These are phyloP conservation scores for Zophobas atratus DNA, from an alignment of 1,140 invertebrate species.

Conservation along the genomic window DNA sequence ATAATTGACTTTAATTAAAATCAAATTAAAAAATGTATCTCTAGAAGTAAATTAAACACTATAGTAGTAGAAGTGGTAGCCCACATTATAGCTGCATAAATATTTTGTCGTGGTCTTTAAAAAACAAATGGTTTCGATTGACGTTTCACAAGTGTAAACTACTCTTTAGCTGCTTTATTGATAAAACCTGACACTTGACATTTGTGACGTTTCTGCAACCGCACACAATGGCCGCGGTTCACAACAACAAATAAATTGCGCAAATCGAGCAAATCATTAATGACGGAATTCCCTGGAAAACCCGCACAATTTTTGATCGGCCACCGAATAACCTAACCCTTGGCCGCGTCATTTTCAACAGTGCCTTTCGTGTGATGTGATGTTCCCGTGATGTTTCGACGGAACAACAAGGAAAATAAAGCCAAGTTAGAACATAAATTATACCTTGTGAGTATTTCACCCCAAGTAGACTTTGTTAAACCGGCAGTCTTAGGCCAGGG, in stretches of 20 bases:
- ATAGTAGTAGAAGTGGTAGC: too few species aligned
- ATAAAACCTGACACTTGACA: neutral
- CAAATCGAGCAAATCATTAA: neutral
- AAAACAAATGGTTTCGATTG: too few species aligned
- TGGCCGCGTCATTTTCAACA: neutral
- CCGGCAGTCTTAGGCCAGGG: constrained; percentile 73
- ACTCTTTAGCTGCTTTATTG: too few species aligned
- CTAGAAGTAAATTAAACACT: too few species aligned
- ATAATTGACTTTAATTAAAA: too few species aligned
- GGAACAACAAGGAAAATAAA: constrained; percentile 73
- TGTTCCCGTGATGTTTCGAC: constrained; percentile 60
- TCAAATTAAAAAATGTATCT: too few species aligned
- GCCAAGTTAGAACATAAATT: constrained; percentile 80
- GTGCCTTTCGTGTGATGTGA: constrained; percentile 35
- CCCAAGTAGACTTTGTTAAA: neutral
- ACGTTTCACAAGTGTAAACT: too few species aligned
- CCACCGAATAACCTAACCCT: neutral
- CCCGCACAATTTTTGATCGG: neutral
- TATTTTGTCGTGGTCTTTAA: too few species aligned
- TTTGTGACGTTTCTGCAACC: neutral
- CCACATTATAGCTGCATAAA: too few species aligned
- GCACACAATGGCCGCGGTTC: neutral
- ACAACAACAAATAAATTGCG: neutral
- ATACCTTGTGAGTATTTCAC: constrained; percentile 72
- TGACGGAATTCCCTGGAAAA: neutral